Base-by-base conservation (phyloP, 2,888 invertebrate species). In the Temnothorax ravouxi region DNA sequence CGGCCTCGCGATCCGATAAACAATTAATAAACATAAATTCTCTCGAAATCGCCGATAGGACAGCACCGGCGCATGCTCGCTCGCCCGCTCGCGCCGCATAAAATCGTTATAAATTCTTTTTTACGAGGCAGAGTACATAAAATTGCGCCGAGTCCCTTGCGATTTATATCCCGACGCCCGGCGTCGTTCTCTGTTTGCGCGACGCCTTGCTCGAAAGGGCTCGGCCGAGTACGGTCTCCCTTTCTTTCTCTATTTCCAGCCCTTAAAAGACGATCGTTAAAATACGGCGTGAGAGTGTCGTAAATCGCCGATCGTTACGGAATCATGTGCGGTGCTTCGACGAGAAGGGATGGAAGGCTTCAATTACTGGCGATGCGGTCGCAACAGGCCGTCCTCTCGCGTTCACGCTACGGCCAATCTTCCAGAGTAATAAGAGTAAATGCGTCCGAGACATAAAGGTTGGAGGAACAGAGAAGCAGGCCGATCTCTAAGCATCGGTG, bases 241-340 rank as follows among this genome's bases (percentile, higher is more conserved):
- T 59, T 29, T 47, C 44, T 54, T 34, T 61, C 21, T 62, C 66
- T 41, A 34, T 44, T 25, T 56, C 67, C 75, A 29, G 29, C 62
- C 83, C 79, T 84, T 83, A 75, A 83, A 85, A 82, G 64, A 38
- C 79, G 80, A 52, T 86, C 88, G 89, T 87, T 87, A 87, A 87
- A 89, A 84, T 64, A 84, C 79, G n/a, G 25, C 44, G 34, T 34
- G 69, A 29, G 38, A 72, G 47, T 71, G 47, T 81, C 89, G 88
- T 89, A 89, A 88, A 89, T 89, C 87, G 77, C 25, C 54, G 75
- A 81, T 84, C 87, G 88, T 89, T 88, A 88, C 81, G 75, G 71
- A 85, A 86, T 84, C 82, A 83, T 81, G 38, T 54, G 62, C 62
- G 71, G 59, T 66, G 80, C 80, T 62, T 64, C 79, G 83, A 69